phyloP scores from a whole-genome alignment of 2,113 vertebrate species.

The Bufo gargarizans region DNA sequence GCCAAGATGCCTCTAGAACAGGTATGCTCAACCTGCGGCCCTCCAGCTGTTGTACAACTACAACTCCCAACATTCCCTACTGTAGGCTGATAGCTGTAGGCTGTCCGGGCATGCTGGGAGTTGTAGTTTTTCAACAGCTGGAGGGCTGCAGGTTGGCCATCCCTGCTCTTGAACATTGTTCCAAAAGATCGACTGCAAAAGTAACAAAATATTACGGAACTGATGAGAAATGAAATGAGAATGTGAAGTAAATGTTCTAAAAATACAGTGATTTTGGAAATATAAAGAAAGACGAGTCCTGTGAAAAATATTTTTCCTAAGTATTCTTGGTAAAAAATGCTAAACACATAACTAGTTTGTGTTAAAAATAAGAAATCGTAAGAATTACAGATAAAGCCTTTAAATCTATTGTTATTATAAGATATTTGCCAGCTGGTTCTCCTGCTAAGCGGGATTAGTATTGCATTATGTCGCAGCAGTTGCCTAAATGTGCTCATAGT shows the following conservation, averaged over 20 bases:
- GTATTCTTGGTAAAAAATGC: background rate
- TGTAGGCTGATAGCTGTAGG: no score
- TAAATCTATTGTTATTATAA: slow-evolving; percentile 57
- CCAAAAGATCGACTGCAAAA: no score
- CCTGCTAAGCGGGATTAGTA: slow-evolving; percentile 64
- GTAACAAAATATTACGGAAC: background rate
- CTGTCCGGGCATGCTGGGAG: no score
- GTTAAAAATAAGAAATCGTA: slow-evolving; percentile 61
- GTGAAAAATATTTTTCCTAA: background rate
- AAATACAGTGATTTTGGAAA: background rate
- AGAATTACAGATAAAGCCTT: slow-evolving; percentile 54
- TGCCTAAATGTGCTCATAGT: slow-evolving; percentile 61
- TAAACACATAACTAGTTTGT: background rate
- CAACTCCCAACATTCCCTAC: no score
- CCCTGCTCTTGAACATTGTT: no score
- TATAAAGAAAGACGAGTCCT: background rate
- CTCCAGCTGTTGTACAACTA: no score
- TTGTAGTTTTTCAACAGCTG: no score
- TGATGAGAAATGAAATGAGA: no score
- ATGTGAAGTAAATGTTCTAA: no score
- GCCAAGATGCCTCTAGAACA: no score
- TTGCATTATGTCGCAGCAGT: slow-evolving; percentile 62
- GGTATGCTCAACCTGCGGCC: no score
- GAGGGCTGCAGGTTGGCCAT: no score
- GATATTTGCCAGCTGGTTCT: slow-evolving; percentile 61